Percentiles rank a stretch among this genome's conserved stretches.
Evolutionary conservation across 2,888 invertebrate species (phyloP).

Genomic region (Eupithecia insigniata): DNA sequence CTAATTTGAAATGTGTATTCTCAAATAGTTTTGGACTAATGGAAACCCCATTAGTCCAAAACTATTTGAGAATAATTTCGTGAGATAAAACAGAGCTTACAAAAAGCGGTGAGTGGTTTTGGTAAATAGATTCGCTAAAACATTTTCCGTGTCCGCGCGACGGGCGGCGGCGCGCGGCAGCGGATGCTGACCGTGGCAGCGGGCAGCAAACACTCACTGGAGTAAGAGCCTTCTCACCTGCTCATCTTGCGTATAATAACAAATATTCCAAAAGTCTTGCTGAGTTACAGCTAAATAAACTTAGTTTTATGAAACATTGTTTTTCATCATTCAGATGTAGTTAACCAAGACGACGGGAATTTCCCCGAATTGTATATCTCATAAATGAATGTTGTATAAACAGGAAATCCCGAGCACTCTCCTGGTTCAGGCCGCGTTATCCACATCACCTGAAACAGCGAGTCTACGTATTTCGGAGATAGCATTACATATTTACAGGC

Average conservation of each 20-base stretch:
- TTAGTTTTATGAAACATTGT: neutral
- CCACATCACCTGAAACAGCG: neutral
- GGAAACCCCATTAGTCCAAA: conserved; percentile 28
- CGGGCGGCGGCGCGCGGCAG: conserved; percentile 42
- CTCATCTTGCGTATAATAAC: neutral
- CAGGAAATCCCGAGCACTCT: neutral
- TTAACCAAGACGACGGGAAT: neutral
- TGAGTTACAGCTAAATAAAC: neutral
- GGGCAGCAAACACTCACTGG: too few relatives aligned
- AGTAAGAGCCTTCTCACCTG: neutral
- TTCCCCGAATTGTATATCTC: neutral
- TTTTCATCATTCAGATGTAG: neutral
- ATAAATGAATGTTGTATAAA: neutral
- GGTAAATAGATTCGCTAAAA: conserved; percentile 76
- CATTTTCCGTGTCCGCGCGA: conserved; percentile 73
- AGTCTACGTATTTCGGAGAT: conserved; percentile 15
- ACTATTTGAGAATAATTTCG: conserved; percentile 30
- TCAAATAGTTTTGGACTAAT: too few relatives aligned
- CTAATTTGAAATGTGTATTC: conserved; percentile 16
- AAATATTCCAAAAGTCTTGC: neutral
- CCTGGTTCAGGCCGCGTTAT: neutral
- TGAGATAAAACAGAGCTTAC: conserved; percentile 54
- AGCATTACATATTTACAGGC: conserved; percentile 24
- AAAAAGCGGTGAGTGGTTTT: conserved; percentile 68
- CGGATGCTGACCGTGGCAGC: conserved; percentile 25